Evolutionary conservation across 2,113 vertebrate genomes (phyloP).

Genomic region (Tympanuchus pallidicinctus): DNA sequence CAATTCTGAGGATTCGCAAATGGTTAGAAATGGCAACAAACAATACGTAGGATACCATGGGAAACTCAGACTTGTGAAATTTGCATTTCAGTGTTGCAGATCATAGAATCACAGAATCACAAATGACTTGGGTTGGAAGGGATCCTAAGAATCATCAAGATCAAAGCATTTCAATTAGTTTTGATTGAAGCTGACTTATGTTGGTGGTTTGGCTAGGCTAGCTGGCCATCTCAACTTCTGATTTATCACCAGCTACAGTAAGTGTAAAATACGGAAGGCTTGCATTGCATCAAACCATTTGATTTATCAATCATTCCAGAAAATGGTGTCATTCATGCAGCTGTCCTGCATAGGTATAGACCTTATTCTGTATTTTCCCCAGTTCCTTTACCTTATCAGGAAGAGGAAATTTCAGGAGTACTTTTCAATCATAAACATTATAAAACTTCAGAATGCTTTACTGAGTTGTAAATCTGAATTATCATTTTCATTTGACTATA

Average conservation of each 20-base stretch:
- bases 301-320: background rate
- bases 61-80: background rate
- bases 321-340: background rate
- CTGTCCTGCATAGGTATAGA: background rate
- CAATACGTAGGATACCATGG: background rate
- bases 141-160: background rate
- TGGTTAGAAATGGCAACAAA: background rate
- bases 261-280: accelerated
- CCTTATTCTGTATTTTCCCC: background rate
- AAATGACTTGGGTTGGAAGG: too few relatives aligned
- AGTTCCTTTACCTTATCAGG: background rate
- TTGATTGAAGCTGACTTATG: background rate
- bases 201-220: background rate
- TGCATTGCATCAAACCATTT: background rate
- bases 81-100: background rate
- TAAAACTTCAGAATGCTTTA: background rate
- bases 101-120: background rate
- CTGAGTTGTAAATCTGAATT: background rate
- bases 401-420: background rate
- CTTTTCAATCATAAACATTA: background rate
- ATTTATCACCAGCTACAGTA: background rate
- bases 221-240: background rate
- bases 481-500: background rate
- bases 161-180: background rate
- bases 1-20: background rate